These are phyloP conservation scores for Ursus arctos DNA, from an alignment of 2,113 vertebrate species.

Conservation along the genomic window DNA sequence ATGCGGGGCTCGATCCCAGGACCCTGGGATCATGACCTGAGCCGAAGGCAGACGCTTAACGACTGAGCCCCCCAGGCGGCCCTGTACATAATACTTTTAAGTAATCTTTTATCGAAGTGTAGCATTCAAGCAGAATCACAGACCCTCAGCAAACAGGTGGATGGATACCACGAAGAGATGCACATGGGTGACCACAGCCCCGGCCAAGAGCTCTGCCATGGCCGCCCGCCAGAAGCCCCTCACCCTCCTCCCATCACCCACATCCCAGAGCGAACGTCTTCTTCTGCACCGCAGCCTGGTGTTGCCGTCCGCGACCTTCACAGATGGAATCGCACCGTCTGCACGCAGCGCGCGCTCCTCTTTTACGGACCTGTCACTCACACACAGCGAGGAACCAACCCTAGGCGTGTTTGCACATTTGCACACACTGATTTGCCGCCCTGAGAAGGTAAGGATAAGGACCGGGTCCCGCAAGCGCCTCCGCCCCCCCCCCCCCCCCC, in stretches of 20 bases:
- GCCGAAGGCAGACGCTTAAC: neutral
- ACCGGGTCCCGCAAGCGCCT: neutral
- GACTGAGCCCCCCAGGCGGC: neutral
- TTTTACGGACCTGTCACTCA: neutral
- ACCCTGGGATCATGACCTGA: neutral
- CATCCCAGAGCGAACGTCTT: too few relatives aligned
- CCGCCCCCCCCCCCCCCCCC: neutral
- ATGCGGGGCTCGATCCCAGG: neutral
- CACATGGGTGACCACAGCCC: neutral
- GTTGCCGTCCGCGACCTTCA: neutral
- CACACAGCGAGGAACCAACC: neutral
- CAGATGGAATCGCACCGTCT: neutral
- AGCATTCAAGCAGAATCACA: neutral
- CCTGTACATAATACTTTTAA: neutral
- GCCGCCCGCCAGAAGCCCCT: neutral
- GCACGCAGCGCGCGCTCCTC: rapidly evolving
- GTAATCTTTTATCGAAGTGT: neutral
- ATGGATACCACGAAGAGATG: neutral
- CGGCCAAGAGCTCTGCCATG: rapidly evolving
- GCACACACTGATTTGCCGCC: neutral
- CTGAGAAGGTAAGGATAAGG: neutral
- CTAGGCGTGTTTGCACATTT: neutral
- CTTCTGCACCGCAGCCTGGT: neutral
- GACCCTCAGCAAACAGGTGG: neutral
- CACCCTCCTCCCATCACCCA: neutral